Evolutionary conservation across 2,888 invertebrate species (phyloP).

Genomic region (Drosophila putrida): DNA sequence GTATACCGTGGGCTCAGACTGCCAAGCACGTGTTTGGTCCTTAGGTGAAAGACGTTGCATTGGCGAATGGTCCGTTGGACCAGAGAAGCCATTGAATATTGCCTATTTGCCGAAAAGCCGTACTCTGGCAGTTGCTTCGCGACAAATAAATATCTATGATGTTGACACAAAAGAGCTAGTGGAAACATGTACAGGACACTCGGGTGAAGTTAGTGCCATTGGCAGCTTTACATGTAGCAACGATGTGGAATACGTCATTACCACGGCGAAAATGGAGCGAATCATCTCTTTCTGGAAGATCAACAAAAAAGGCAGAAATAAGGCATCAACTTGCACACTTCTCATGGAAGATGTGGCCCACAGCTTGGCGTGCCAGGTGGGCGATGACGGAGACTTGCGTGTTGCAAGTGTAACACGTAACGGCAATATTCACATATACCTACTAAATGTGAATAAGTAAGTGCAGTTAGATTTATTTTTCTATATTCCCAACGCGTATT

Average conservation of each 20-base stretch:
- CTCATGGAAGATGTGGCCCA: constrained; percentile 90
- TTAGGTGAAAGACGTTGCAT: constrained; percentile 84
- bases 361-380: constrained; percentile 86
- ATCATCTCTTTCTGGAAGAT: constrained; percentile 84
- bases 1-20: constrained; percentile 88
- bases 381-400: constrained; percentile 86
- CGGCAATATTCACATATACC: constrained; percentile 92
- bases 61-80: constrained; percentile 88
- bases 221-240: constrained; percentile 74
- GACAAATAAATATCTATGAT: constrained; percentile 87
- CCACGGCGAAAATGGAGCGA: constrained; percentile 84
- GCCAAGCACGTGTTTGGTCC: constrained; percentile 87
- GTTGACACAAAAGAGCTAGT: constrained; percentile 87
- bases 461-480: fast-evolving
- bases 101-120: constrained; percentile 81
- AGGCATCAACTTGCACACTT: constrained; percentile 87
- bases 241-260: constrained; percentile 79
- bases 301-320: constrained; percentile 85
- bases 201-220: constrained; percentile 87
- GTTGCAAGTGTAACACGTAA: constrained; percentile 88
- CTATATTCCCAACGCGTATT: not conserved
- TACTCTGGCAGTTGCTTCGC: constrained; percentile 79
- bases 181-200: constrained; percentile 89
- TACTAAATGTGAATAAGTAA: constrained; percentile 90
- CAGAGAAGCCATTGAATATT: constrained; percentile 85